Evolutionary conservation across 2,888 invertebrate species (phyloP).

Genomic region (Cantharis flavilabris): DNA sequence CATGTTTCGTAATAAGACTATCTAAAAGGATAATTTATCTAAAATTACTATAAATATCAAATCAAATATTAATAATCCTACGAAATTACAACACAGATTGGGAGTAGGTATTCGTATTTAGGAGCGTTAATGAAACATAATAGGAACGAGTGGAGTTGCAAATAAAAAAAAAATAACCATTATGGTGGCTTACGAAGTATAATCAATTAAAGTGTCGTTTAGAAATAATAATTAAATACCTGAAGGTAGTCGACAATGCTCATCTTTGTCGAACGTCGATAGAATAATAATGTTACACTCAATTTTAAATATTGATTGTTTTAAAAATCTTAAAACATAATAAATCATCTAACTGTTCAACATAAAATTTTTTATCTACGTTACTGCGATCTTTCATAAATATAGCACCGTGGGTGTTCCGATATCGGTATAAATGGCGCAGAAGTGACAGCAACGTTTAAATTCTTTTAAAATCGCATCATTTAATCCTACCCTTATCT

Average conservation of each 20-base stretch:
- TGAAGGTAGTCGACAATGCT: not conserved
- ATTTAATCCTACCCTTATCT: conserved; percentile 31
- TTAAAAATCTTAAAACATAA: not conserved
- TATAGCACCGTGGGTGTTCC: conserved; percentile 29
- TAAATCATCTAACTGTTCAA: not conserved
- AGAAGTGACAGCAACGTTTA: conserved; percentile 30
- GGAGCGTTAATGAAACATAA: not conserved
- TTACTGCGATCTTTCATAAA: conserved; percentile 11
- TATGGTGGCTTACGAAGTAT: not conserved
- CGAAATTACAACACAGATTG: not conserved
- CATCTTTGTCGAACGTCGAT: not conserved
- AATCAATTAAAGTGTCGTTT: not conserved
- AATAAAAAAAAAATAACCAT: not conserved
- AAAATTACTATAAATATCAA: not conserved
- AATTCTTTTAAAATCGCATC: conserved; percentile 34
- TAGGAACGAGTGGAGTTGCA: not conserved
- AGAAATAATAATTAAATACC: not conserved
- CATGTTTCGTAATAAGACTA: not conserved
- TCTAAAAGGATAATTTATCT: not conserved
- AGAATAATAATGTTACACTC: not conserved
- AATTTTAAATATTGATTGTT: not conserved
- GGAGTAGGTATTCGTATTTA: not conserved
- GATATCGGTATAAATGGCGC: conserved; percentile 30
- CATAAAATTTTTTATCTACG: not conserved
- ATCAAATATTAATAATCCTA: not conserved